phyloP scores from a whole-genome alignment of 2,113 vertebrate genomes.

The Montifringilla adamsi region DNA sequence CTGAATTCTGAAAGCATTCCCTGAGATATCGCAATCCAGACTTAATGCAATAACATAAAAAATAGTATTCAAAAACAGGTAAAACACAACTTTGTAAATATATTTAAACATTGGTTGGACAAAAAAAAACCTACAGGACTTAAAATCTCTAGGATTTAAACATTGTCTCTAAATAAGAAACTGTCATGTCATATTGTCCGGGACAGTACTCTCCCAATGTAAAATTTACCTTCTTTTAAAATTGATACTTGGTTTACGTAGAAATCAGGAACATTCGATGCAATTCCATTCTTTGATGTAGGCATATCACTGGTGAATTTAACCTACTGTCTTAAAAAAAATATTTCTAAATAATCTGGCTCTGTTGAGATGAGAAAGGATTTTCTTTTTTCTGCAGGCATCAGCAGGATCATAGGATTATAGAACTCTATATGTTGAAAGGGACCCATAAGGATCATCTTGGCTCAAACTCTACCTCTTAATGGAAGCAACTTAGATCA shows the following conservation, averaged over 20 bases:
- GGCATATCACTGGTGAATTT: neutral
- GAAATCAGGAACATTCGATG: neutral
- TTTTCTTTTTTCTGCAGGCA: neutral
- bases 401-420: neutral
- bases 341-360: neutral
- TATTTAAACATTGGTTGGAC: neutral
- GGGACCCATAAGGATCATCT: neutral
- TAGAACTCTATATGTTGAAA: neutral
- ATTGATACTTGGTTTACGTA: neutral
- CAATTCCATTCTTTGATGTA: neutral
- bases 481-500: neutral
- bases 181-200: neutral
- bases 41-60: neutral
- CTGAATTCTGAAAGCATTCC: neutral
- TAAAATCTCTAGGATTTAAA: neutral
- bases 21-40: neutral
- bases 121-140: neutral
- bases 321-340: neutral
- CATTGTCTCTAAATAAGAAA: neutral
- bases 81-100: neutral
- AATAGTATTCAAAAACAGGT: neutral
- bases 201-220: neutral
- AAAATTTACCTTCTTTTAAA: neutral
- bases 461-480: neutral
- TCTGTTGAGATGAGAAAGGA: neutral